Evolutionary conservation across 2,113 vertebrate species (phyloP), one percentile per base, ranked within the genome.

Genomic region (Xenopus tropicalis): DNA sequence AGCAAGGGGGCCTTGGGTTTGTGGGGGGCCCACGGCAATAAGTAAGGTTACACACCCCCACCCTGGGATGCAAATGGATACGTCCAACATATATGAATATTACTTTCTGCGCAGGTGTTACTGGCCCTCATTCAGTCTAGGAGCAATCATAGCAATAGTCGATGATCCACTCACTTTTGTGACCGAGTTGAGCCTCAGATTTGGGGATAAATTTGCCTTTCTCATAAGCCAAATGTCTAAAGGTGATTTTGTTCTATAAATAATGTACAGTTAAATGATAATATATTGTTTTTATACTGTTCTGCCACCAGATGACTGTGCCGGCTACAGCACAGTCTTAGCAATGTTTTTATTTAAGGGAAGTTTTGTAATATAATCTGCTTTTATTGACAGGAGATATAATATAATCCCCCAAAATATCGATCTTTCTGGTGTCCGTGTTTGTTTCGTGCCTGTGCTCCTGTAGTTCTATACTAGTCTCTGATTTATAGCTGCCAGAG

Each of bases 221-320:
- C 17, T 66, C 20, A 57, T 59, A 43, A 65, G 29, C 17, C 25
- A 25, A 48, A 56, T 54, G 23, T 75, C 13, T 67, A 22, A 62
- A 51, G 54, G 66, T 67, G 65, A 61, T 68, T 3, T 58, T 66
- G 80, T 71, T 78, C 29, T 85, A 86, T 88, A 86, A 84, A 87
- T 87, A 85, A 71, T 81, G 87, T 88, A 88, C 83, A 86, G 82
- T 73, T 79, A 79, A 81, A 83, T 88, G 84, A 86, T 87, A 85
- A 84, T 79, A 73, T 66, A 75, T 74, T 57, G 44, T 57, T 68
- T 73, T 75, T 75, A 57, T 75, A 75, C 44, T 51, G 52, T 66
- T 67, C 21, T 0, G 64, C 76, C 25, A 11, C 61, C 11, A 74
- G 67, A 82, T 70, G 61, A 80, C 72, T 64, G 65, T 4, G 4